Percentiles rank a stretch among this genome's conserved stretches.
phyloP scores from a whole-genome alignment of 2,113 vertebrate genomes.

The Dasyprocta punctata region DNA sequence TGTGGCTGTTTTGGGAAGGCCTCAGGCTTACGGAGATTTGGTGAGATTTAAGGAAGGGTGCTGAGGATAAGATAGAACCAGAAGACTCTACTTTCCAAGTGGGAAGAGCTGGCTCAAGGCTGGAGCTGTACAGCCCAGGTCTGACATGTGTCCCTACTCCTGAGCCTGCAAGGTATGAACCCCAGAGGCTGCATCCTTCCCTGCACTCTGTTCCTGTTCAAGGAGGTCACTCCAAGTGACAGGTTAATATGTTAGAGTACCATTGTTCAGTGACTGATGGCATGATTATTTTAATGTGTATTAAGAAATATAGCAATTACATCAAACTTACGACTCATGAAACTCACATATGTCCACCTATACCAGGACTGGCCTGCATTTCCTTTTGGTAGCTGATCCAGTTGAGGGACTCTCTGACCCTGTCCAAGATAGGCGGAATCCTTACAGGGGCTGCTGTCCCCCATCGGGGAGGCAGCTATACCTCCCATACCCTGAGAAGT shows the following conservation, averaged over 20 bases:
- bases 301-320: not conserved
- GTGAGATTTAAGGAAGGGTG: not conserved
- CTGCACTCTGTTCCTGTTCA: accelerated
- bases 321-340: not conserved
- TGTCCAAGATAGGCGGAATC: not conserved
- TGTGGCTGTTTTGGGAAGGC: accelerated
- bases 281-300: accelerated
- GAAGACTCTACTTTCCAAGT: accelerated
- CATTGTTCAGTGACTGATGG: not conserved
- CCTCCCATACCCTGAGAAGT: not conserved
- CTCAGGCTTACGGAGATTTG: not conserved
- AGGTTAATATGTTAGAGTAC: accelerated
- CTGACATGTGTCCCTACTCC: not conserved
- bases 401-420: not conserved
- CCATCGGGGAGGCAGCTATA: not conserved
- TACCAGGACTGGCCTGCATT: not conserved
- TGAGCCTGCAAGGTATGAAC: not conserved
- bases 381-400: not conserved
- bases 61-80: no score
- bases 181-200: no score
- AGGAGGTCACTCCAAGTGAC: not conserved
- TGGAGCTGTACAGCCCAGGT: not conserved
- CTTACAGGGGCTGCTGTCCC: not conserved
- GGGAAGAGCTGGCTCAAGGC: not conserved
- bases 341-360: not conserved